Conservation (phyloP, 2,888 invertebrate species). For the Orthosia gothica region DNA sequence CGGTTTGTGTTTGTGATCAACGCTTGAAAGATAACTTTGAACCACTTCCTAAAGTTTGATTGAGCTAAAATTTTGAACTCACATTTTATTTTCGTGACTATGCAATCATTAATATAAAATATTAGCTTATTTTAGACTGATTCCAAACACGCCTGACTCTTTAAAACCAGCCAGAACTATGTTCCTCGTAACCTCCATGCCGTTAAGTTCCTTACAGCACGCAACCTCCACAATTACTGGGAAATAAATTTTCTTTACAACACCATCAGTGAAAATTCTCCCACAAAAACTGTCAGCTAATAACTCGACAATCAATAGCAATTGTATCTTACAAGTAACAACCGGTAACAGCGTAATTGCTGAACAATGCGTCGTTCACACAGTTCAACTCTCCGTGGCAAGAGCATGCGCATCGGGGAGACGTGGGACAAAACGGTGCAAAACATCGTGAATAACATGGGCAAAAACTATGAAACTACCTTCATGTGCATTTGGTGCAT, state of each 20-base stretch:
- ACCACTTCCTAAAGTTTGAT: no score
- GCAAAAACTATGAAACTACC: conserved; percentile 51
- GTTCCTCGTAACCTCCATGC: background rate
- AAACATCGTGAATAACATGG: conserved; percentile 14
- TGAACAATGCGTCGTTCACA: conserved; percentile 60
- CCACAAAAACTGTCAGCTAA: conserved; percentile 43
- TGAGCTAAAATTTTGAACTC: no score
- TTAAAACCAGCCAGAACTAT: background rate
- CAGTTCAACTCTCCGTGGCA: conserved; percentile 40
- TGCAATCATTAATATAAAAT: no score
- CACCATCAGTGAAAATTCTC: conserved; percentile 45
- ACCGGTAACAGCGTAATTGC: conserved; percentile 51
- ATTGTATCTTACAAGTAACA: conserved; percentile 53
- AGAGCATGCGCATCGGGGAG: conserved; percentile 17
- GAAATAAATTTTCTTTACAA: conserved; percentile 18
- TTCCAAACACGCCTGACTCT: background rate
- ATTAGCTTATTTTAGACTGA: no score
- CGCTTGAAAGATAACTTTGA: no score
- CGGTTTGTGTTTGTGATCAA: no score
- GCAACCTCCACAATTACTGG: conserved; percentile 1
- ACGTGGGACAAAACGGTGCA: conserved; percentile 54
- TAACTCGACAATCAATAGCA: conserved; percentile 46
- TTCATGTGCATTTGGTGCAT: background rate
- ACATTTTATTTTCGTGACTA: no score
- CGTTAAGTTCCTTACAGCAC: background rate